Percentiles rank a stretch among this genome's conserved stretches.
Evolutionary conservation across 2,113 vertebrate species (phyloP).

Genomic region (Strigops habroptila): DNA sequence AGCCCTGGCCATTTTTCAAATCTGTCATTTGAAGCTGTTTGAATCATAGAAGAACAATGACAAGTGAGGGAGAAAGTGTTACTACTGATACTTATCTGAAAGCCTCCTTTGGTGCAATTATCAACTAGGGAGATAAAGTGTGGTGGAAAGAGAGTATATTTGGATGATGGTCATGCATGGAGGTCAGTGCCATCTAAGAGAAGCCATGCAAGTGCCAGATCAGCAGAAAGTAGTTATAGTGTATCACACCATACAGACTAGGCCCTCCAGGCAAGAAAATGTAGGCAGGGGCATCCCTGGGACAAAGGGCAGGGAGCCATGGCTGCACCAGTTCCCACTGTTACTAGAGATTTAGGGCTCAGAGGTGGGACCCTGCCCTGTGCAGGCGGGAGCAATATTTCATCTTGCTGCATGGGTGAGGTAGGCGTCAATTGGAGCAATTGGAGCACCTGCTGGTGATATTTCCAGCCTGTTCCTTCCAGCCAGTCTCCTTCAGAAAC

Average conservation of each 20-base stretch:
- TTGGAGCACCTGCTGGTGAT: background rate
- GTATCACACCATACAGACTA: background rate
- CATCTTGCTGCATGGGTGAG: background rate
- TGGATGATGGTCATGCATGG: background rate
- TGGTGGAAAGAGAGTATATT: background rate
- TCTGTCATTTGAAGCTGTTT: slow-evolving; percentile 34
- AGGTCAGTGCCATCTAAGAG: background rate
- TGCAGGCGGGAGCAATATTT: background rate
- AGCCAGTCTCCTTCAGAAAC: background rate
- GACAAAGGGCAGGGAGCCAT: background rate
- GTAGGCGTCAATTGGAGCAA: background rate
- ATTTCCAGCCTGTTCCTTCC: background rate
- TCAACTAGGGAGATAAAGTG: background rate
- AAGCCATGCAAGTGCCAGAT: background rate
- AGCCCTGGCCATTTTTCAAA: slow-evolving; percentile 13
- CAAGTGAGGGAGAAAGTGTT: slow-evolving; percentile 42
- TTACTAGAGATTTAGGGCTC: background rate
- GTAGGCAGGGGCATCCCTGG: background rate
- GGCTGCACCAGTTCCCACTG: background rate
- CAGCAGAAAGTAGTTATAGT: background rate
- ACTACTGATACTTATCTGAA: slow-evolving; percentile 4
- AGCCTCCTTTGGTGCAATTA: slow-evolving; percentile 54
- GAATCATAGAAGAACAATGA: slow-evolving; percentile 51
- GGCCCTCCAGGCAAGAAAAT: background rate
- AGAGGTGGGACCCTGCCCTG: background rate